A percentile compares a stretch with the other conserved stretches of the same genome.
These are phyloP conservation scores for Thumatha senex DNA, from an alignment of 2,888 invertebrate species.

Conservation along the genomic window DNA sequence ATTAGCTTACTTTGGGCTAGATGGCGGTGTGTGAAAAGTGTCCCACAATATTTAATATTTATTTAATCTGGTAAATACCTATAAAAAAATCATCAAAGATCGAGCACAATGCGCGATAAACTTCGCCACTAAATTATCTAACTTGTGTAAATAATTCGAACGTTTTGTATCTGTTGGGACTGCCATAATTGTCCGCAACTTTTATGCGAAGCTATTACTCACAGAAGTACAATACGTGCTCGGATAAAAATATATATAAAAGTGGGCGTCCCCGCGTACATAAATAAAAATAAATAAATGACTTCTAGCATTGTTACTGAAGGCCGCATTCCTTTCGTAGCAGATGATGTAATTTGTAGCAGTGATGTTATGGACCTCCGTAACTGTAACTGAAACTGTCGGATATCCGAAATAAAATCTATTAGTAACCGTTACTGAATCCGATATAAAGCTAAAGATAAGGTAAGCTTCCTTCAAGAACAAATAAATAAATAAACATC, in stretches of 20 bases:
- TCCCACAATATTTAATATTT: neutral
- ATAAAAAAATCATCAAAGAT: slow-evolving; percentile 20
- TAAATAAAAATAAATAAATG: slow-evolving; percentile 9
- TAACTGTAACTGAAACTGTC: no score
- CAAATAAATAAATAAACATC: no score
- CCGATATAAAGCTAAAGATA: no score
- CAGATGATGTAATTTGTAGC: slow-evolving; percentile 30
- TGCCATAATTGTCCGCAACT: slow-evolving; percentile 34
- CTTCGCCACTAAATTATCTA: slow-evolving; percentile 43
- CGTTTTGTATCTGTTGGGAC: slow-evolving; percentile 48
- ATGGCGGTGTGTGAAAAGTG: no score
- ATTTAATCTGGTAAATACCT: slow-evolving; percentile 3
- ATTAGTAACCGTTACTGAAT: no score
- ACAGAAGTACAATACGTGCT: slow-evolving; percentile 25
- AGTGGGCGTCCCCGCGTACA: slow-evolving; percentile 2
- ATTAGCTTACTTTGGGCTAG: no score
- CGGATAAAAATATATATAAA: slow-evolving; percentile 12
- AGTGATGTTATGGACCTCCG: no score
- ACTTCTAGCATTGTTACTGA: slow-evolving; percentile 21
- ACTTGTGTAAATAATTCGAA: slow-evolving; percentile 45
- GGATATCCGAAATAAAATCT: no score
- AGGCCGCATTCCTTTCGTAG: slow-evolving; percentile 29
- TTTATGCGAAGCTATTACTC: slow-evolving; percentile 31
- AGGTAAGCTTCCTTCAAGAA: no score
- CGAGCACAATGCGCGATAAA: slow-evolving; percentile 29